phyloP scores from a whole-genome alignment of 1,140 invertebrate genomes.

The Tetragonula clypearis region DNA sequence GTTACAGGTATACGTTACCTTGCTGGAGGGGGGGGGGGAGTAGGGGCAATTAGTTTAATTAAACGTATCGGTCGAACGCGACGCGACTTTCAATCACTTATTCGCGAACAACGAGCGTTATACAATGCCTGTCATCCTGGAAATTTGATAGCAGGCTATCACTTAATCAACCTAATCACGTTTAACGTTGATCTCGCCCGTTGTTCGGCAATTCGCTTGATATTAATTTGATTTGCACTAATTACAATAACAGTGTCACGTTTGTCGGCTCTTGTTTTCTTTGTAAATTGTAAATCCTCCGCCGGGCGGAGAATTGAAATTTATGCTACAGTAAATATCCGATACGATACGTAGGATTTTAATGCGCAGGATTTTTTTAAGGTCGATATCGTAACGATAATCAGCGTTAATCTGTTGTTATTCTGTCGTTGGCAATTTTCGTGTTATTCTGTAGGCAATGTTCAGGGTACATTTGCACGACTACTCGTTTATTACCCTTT shows the following conservation, averaged over 20 bases:
- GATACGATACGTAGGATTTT: no score
- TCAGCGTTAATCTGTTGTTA: no score
- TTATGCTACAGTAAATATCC: no score
- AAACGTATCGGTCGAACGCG: neutral
- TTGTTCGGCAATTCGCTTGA: neutral
- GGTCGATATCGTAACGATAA: no score
- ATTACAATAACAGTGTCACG: neutral
- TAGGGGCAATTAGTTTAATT: constrained; percentile 1
- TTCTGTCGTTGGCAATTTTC: no score
- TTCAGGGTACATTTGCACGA: no score
- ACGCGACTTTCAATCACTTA: constrained; percentile 3
- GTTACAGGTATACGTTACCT: neutral
- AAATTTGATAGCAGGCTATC: neutral
- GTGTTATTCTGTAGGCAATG: no score
- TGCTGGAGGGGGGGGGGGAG: neutral
- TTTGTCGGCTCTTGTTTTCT: neutral
- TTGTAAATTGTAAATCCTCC: neutral
- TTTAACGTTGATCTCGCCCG: neutral
- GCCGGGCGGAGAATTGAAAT: no score
- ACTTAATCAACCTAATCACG: constrained; percentile 24
- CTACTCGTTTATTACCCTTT: no score
- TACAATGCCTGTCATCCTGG: neutral
- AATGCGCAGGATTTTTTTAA: no score
- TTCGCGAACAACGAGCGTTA: neutral
- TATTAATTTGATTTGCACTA: constrained; percentile 11